Evolutionary conservation across 2,888 invertebrate genomes (phyloP), one percentile per base, ranked within the genome.

Genomic region (Myopa testacea): DNA sequence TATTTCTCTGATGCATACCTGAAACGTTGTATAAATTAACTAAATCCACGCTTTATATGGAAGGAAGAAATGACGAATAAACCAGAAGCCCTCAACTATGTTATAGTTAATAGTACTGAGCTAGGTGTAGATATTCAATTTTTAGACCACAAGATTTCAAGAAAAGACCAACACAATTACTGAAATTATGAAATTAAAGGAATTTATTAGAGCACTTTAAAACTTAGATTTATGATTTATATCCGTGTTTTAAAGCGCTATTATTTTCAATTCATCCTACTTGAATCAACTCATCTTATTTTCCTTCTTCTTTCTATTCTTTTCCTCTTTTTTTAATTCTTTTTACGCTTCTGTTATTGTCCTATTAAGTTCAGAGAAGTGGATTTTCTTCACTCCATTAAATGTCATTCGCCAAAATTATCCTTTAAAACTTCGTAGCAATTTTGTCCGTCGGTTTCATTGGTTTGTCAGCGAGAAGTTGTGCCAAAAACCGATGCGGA

Each of bases 341-440:
- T n/a, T 55, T 55, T 16, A n/a, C 16, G 2, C 10, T 55, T 5
- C 3, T 55, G 2, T 55, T 45, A 45, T 6, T 1, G 3, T 55
- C 55, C 55, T 55, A 14, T 55, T n/a, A 14, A 55, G 4, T 12
- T 16, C 16, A 3, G 10, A 10, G 10, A 45, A 45, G 45, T 45
- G 45, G 45, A 45, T 55, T 55, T 55, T 1, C 14, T 55, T 16
- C 45, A 45, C 45, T 55, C 16, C 55, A 55, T n/a, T 55, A n/a
- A 34, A 65, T 38, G 70, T 70, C 70, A 52, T 70, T 70, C 70
- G n/a, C 52, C 52, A 75, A 81, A 81, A 75, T 81, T 81, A 79
- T 81, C 75, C 78, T 78, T 79, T 81, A 78, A 79, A 79, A 79
- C 78, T 78, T 81, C 79, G 52, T 26, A 76, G n/a, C 45, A 55